Evolutionary conservation across 2,888 invertebrate genomes (phyloP).

Genomic region (Agrotis ipsilon): DNA sequence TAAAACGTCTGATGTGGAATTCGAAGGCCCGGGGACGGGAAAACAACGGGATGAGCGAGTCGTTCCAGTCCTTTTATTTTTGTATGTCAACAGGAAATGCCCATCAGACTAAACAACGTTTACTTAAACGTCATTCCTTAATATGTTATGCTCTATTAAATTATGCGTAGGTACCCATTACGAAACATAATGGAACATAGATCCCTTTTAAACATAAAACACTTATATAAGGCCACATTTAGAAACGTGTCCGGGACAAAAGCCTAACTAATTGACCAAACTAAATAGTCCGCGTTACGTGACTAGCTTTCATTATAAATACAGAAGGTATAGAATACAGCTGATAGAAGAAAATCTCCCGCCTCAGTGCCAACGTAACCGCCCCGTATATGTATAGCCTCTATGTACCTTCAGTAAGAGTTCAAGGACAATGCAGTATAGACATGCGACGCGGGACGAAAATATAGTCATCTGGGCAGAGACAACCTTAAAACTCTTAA

Average conservation of each 20-base stretch:
- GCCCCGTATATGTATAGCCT: slow-evolving; percentile 5
- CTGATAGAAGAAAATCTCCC: slow-evolving; percentile 29
- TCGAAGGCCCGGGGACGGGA: too few relatives aligned
- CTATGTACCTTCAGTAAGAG: slow-evolving; percentile 41
- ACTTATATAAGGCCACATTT: slow-evolving; percentile 19
- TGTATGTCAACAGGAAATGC: too few relatives aligned
- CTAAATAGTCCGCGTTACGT: slow-evolving; percentile 41
- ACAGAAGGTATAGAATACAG: slow-evolving; percentile 20
- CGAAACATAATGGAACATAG: slow-evolving; percentile 2
- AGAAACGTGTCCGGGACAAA: slow-evolving; percentile 12
- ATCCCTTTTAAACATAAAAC: slow-evolving; percentile 11
- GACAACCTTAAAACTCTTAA: background rate
- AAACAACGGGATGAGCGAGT: too few relatives aligned
- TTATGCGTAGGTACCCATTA: slow-evolving; percentile 3
- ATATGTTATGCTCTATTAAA: background rate
- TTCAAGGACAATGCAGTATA: slow-evolving; percentile 65
- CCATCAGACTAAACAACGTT: too few relatives aligned
- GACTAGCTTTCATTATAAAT: slow-evolving; percentile 34
- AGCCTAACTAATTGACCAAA: slow-evolving; percentile 28
- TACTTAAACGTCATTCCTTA: too few relatives aligned
- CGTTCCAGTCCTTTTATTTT: too few relatives aligned
- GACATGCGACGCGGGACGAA: slow-evolving; percentile 52
- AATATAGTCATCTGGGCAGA: slow-evolving; percentile 11
- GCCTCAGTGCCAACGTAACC: slow-evolving; percentile 40
- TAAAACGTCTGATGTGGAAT: too few relatives aligned